Conservation (phyloP, 2,797 vertebrate genomes). For the Enteromius unitaeniatus region DNA sequence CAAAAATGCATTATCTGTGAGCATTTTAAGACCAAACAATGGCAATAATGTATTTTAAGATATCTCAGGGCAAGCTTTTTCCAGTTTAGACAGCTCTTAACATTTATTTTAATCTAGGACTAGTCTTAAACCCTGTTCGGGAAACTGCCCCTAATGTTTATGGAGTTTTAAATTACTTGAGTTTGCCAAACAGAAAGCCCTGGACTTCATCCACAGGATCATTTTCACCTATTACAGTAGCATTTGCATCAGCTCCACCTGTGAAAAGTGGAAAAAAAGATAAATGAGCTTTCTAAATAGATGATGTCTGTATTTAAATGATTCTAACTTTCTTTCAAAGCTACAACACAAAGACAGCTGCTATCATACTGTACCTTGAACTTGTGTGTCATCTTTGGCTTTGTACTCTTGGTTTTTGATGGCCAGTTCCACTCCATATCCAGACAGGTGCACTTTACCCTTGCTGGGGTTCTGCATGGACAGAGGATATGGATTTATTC, state of each 20-base stretch:
- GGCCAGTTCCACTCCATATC: constrained; percentile 95
- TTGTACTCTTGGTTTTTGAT: constrained; percentile 99
- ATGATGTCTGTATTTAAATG: constrained; percentile 12
- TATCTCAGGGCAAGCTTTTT: too few relatives aligned
- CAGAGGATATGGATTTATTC: not conserved
- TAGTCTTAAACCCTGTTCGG: too few relatives aligned
- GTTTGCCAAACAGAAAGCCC: constrained; percentile 96
- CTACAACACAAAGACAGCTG: not conserved
- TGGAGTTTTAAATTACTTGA: constrained; percentile 82
- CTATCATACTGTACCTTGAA: constrained; percentile 86
- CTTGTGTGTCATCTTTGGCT: constrained; percentile 98
- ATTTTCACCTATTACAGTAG: constrained; percentile 91
- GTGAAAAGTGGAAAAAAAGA: constrained; percentile 63
- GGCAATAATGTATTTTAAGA: too few relatives aligned
- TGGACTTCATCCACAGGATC: constrained; percentile 98
- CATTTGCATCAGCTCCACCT: constrained; percentile 87
- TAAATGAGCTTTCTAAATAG: constrained; percentile 58
- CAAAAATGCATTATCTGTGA: too few relatives aligned
- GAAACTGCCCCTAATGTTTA: not conserved
- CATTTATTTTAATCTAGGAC: too few relatives aligned
- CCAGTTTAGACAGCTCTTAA: too few relatives aligned
- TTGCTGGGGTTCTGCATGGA: constrained; percentile 80
- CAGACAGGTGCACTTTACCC: constrained; percentile 90
- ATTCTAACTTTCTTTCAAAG: not conserved
- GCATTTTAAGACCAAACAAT: too few relatives aligned